A percentile compares a stretch with the other conserved stretches of the same genome.
These are phyloP conservation scores for Drosophila oshimai DNA, from an alignment of 1,140 invertebrate genomes.

Conservation along the genomic window DNA sequence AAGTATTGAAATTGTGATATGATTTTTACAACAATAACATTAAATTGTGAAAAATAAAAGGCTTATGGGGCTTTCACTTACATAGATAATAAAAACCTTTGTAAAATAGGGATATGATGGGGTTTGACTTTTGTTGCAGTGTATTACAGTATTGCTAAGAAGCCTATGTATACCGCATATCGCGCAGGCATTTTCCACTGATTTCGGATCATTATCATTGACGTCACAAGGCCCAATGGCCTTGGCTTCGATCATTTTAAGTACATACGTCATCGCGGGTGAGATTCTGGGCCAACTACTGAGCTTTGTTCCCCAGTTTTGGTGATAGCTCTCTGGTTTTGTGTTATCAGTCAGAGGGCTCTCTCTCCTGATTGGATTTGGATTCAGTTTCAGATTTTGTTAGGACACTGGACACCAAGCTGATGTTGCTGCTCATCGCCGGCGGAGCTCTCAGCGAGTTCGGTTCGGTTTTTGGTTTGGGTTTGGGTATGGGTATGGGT, in stretches of 20 bases:
- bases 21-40: too few relatives aligned
- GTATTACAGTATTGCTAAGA: too few relatives aligned
- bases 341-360: constrained; percentile 5
- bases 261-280: constrained; percentile 37
- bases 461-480: constrained; percentile 46
- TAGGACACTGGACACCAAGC: too few relatives aligned
- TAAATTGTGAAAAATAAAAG: too few relatives aligned
- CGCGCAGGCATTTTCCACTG: constrained; percentile 25
- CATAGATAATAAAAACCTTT: too few relatives aligned
- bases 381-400: not conserved
- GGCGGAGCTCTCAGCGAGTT: constrained; percentile 20
- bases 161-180: too few relatives aligned
- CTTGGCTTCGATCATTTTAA: constrained; percentile 22
- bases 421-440: constrained; percentile 30
- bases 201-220: constrained; percentile 24
- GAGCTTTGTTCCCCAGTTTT: constrained; percentile 27
- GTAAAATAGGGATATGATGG: too few relatives aligned
- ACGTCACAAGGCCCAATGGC: constrained; percentile 15
- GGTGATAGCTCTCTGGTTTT: too few relatives aligned
- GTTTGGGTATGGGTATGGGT: too few relatives aligned
- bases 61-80: too few relatives aligned
- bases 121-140: too few relatives aligned
- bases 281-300: constrained; percentile 38
- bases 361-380: not conserved
- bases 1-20: too few relatives aligned